Evolutionary conservation across 2,797 vertebrate species (phyloP), one percentile per base, ranked within the genome.

Genomic region (Tokudaia tokunoshimensis): DNA sequence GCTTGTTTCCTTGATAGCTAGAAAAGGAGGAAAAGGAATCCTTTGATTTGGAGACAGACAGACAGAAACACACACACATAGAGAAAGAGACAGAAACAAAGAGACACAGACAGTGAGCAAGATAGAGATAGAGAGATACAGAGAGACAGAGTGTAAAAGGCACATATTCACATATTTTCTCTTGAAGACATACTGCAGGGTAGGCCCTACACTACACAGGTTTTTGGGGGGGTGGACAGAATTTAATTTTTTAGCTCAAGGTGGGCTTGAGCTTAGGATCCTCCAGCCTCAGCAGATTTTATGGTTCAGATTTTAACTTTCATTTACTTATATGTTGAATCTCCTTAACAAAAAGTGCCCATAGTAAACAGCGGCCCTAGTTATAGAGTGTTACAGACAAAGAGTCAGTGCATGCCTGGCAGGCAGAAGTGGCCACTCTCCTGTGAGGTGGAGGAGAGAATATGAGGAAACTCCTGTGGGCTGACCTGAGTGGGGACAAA

Each of bases 201-300:
- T 5, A 29, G 5, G 20, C 17, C 37, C 22, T 15, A 19, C 0
- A 26, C 8, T 59, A 1, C 24, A n/a, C 9, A 12, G 52, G 2
- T 52, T 13, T 52, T 52, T 52, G 10, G 85, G 26, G 17, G 29
- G 12, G 1, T n/a, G 24, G 34, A 37, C 34, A 72, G 67, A n/a
- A 72, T 72, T 72, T 72, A n/a, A n/a, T 70, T 17, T 70, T 72
- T 72, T 37, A 72, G 65, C 4, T 87, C 34, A 72, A 87, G 65
- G 11, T 72, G 4, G 14, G 24, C 50, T 37, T 55, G 22, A 87
- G 19, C 3, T 72, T 70, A 72, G 55, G 47, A 31, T 55, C 47
- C 8, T 72, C 47, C 22, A 19, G 47, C 63, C 19, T 67, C 19
- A 11, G 34, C 50, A 87, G 67, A 6, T 92, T 78, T 22, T 57